phyloP scores from a whole-genome alignment of 2,888 invertebrate genomes.

The Cybosia mesomella region DNA sequence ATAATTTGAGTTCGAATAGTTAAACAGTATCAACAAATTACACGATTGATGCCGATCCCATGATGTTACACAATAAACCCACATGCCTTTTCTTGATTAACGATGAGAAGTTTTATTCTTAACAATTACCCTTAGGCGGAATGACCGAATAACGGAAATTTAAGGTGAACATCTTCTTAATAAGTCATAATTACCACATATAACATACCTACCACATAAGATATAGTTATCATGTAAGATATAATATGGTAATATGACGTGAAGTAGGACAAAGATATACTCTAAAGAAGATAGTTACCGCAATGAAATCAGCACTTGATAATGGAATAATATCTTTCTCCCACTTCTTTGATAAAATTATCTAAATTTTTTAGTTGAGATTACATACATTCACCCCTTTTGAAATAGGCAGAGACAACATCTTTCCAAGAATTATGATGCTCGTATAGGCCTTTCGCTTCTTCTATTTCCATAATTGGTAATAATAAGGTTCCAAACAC shows the following conservation, averaged over 20 bases:
- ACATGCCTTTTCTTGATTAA: constrained; percentile 10
- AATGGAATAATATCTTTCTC: not conserved
- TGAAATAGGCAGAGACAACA: too few relatives aligned
- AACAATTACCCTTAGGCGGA: constrained; percentile 4
- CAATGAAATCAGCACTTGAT: not conserved
- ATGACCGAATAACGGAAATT: constrained; percentile 9
- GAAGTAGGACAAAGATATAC: not conserved
- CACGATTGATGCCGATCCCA: constrained; percentile 11
- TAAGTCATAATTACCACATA: constrained; percentile 24
- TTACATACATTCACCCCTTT: too few relatives aligned
- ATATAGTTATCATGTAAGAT: not conserved
- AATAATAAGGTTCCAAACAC: too few relatives aligned
- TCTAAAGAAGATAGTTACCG: not conserved
- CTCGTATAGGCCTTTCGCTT: too few relatives aligned
- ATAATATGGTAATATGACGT: not conserved
- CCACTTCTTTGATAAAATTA: not conserved
- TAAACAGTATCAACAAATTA: not conserved
- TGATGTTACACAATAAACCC: constrained; percentile 26
- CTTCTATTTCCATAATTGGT: too few relatives aligned
- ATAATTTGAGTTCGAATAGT: not conserved
- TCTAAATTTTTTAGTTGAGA: too few relatives aligned
- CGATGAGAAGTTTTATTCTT: constrained; percentile 4
- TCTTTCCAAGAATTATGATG: too few relatives aligned
- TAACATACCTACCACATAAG: not conserved
- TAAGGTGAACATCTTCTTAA: constrained; percentile 22